A percentile compares a stretch with the other conserved stretches of the same genome.
phyloP scores from a whole-genome alignment of 2,888 invertebrate species.

The Oeneis ivallda region DNA sequence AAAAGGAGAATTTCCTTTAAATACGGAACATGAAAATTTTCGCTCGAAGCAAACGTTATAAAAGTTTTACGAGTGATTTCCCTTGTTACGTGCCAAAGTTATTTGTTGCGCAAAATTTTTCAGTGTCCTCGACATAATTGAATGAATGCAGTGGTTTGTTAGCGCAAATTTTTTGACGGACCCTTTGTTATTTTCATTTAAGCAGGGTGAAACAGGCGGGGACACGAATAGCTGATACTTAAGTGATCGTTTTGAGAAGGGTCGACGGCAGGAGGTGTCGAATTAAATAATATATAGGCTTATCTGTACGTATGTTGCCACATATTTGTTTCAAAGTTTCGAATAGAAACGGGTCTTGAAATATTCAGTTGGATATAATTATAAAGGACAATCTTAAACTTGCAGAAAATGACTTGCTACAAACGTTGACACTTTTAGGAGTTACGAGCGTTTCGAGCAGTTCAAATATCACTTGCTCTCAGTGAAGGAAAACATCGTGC shows the following conservation, averaged over 20 bases:
- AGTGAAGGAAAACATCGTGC: too few species aligned
- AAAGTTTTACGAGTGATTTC: slow-evolving; percentile 34
- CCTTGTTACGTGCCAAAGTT: slow-evolving; percentile 32
- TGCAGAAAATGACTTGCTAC: too few species aligned
- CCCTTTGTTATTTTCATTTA: slow-evolving; percentile 20
- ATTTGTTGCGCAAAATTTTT: slow-evolving; percentile 30
- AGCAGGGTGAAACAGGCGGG: not conserved
- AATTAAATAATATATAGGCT: not conserved
- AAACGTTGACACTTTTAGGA: too few species aligned
- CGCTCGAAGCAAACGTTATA: slow-evolving; percentile 23
- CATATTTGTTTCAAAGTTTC: not conserved
- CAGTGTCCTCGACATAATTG: slow-evolving; percentile 35
- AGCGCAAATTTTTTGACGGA: slow-evolving; percentile 24
- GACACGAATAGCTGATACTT: not conserved
- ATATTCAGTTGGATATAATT: too few species aligned
- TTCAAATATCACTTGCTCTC: too few species aligned
- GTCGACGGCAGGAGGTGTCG: slow-evolving; percentile 1
- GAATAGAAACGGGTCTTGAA: not conserved
- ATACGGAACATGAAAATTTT: slow-evolving; percentile 9
- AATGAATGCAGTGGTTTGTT: slow-evolving; percentile 32
- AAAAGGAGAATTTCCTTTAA: slow-evolving; percentile 7
- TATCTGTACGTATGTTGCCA: not conserved
- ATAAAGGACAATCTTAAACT: too few species aligned
- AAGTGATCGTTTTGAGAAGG: slow-evolving; percentile 15
- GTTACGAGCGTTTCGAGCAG: too few species aligned